phyloP scores from a whole-genome alignment of 1,140 invertebrate genomes.

The Neoseiulus cucumeris region DNA sequence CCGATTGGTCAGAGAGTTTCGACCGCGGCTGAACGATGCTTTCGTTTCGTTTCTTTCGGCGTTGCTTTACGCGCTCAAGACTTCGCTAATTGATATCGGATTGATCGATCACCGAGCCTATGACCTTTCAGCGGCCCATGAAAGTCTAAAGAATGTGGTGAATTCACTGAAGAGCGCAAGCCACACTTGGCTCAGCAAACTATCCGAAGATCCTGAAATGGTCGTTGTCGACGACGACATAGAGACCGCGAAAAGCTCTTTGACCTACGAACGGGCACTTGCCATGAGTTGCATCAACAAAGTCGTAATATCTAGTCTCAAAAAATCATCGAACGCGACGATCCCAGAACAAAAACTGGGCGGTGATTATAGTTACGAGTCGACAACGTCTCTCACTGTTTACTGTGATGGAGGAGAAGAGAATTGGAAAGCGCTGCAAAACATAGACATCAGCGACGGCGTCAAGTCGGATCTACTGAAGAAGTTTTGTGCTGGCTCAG shows the following conservation, averaged over 20 bases:
- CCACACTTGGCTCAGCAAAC: background rate
- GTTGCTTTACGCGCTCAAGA: conserved; percentile 1
- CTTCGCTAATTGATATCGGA: background rate
- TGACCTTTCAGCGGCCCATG: background rate
- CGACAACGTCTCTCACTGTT: background rate
- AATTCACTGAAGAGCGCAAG: background rate
- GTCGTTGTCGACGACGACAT: background rate
- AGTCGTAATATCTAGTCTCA: conserved; percentile 1
- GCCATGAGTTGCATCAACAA: conserved; percentile 6
- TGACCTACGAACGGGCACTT: background rate
- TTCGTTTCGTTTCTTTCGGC: conserved; percentile 7
- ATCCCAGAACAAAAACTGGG: background rate
- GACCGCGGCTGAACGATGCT: background rate
- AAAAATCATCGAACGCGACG: background rate
- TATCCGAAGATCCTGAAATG: background rate
- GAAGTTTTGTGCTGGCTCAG: background rate
- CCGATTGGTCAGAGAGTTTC: background rate
- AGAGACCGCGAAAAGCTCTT: background rate
- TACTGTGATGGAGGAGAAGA: background rate
- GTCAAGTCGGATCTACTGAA: background rate
- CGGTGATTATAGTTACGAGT: conserved; percentile 8
- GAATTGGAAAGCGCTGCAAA: background rate
- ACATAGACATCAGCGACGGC: background rate
- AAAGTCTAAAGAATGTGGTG: background rate
- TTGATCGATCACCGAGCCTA: background rate